phyloP scores from a whole-genome alignment of 2,113 vertebrate genomes.

The Rhinopomastus cyanomelas region DNA sequence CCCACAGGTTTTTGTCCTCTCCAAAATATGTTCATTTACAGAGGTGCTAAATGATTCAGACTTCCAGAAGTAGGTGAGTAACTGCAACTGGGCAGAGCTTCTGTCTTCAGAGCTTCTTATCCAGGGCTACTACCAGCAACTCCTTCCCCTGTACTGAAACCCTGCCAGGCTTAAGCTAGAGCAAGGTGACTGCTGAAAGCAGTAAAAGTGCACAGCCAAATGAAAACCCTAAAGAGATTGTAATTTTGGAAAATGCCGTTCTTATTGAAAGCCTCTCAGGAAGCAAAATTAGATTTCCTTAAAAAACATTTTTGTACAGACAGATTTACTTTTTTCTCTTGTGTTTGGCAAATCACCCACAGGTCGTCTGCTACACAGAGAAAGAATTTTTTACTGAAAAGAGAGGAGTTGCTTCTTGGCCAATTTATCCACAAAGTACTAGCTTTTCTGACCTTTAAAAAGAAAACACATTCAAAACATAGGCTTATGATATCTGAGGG shows the following conservation, averaged over 20 bases:
- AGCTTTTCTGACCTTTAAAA: slow-evolving; percentile 27
- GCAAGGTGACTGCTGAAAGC: slow-evolving; percentile 10
- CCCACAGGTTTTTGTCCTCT: too few species aligned
- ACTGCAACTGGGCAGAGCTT: too few species aligned
- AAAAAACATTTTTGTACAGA: background rate
- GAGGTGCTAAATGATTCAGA: too few species aligned
- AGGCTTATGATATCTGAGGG: background rate
- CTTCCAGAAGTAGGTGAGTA: too few species aligned
- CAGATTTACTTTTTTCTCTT: background rate
- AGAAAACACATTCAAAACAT: slow-evolving; percentile 2
- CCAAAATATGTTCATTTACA: too few species aligned
- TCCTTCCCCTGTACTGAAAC: too few species aligned
- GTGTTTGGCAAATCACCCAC: background rate
- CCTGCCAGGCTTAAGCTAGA: too few species aligned
- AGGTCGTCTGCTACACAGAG: background rate
- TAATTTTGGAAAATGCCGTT: background rate
- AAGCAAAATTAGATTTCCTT: slow-evolving; percentile 35
- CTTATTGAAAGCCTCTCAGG: slow-evolving; percentile 20
- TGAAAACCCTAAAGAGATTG: background rate
- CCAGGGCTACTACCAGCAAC: too few species aligned
- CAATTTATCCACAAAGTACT: background rate
- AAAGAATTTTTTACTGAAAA: background rate
- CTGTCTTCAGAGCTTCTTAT: too few species aligned
- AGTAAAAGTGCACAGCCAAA: background rate
- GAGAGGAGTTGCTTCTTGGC: background rate